Percentiles rank a stretch among this genome's conserved stretches.
Conservation (phyloP, 2,113 vertebrate species). For the Dipodomys spectabilis region DNA sequence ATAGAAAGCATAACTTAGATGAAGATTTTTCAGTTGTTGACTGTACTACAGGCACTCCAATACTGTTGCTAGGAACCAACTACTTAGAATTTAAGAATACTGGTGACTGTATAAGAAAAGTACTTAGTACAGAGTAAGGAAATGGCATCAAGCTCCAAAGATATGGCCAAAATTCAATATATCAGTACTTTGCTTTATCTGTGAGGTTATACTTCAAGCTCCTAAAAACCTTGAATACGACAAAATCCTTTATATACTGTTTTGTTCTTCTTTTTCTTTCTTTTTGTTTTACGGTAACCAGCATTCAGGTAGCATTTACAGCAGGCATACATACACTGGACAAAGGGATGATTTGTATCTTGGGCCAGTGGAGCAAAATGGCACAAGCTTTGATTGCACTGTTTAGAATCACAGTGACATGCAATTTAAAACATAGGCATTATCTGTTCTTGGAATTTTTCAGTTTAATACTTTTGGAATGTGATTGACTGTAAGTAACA, state of each 20-base stretch:
- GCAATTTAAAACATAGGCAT: not conserved
- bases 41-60: not conserved
- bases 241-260: not conserved
- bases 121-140: not conserved
- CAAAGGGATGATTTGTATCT: not conserved
- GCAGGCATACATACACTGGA: too few species aligned
- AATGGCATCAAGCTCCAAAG: not conserved
- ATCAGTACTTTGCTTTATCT: not conserved
- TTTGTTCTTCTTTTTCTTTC: too few species aligned
- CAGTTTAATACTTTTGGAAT: not conserved
- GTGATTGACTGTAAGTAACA: not conserved
- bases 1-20: slow-evolving; percentile 65
- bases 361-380: not conserved
- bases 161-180: not conserved
- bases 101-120: not conserved
- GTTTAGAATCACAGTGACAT: too few species aligned
- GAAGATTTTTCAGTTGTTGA: slow-evolving; percentile 47
- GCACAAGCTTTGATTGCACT: not conserved
- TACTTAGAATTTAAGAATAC: slow-evolving; percentile 21
- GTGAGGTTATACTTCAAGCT: not conserved
- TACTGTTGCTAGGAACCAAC: not conserved
- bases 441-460: not conserved
- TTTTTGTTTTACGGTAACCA: not conserved
- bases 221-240: not conserved
- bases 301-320: not conserved